phyloP scores from a whole-genome alignment of 37 sponge, comb jelly and placozoan genomes.

The Chondrosia reniformis region DNA sequence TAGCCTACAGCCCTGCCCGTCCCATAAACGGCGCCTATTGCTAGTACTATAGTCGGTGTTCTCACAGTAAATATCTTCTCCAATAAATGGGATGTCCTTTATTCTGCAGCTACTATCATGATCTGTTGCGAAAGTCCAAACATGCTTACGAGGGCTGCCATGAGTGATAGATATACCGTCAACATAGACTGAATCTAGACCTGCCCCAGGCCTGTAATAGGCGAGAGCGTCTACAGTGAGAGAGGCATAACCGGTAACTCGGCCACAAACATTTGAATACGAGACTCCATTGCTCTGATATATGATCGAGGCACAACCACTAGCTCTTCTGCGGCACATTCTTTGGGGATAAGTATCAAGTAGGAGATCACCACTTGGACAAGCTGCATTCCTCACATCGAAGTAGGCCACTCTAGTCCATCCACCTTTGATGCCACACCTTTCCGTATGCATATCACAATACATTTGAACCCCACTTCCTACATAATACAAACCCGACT shows the following conservation, averaged over 20 bases:
- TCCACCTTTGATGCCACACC: background rate
- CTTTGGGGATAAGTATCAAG: background rate
- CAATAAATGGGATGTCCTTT: background rate
- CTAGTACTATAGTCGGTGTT: background rate
- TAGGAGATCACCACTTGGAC: background rate
- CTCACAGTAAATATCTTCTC: background rate
- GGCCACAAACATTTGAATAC: background rate
- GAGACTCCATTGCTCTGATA: background rate
- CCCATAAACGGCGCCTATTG: background rate
- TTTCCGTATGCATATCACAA: background rate
- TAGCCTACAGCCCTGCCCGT: background rate
- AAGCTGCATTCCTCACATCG: background rate
- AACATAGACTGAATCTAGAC: background rate
- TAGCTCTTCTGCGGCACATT: background rate
- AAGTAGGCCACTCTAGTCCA: background rate
- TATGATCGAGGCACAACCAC: background rate
- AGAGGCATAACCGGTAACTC: background rate
- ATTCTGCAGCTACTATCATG: background rate
- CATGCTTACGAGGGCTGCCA: background rate
- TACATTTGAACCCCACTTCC: background rate
- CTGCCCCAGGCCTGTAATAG: background rate
- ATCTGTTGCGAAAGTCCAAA: background rate
- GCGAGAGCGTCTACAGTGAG: background rate
- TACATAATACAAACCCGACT: background rate
- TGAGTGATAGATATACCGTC: slow-evolving; percentile 14